Conservation (phyloP, 2,113 vertebrate species). For the Notechis scutatus region DNA sequence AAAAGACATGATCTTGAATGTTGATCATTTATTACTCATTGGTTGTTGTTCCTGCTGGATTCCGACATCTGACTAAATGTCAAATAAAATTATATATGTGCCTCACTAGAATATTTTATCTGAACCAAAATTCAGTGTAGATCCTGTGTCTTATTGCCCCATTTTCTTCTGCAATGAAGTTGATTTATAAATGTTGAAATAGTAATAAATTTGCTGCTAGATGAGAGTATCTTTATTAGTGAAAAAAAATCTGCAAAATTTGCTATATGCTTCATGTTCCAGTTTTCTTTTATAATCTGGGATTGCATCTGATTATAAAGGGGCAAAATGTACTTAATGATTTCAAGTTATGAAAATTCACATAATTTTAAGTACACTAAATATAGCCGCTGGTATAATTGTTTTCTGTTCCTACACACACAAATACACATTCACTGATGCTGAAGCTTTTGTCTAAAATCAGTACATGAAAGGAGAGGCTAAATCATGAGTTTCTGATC, state of each 20-base stretch:
- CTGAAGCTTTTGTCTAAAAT: not conserved
- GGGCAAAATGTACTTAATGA: not conserved
- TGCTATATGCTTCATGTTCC: not conserved
- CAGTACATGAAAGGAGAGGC: not conserved
- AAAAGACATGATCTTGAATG: not conserved
- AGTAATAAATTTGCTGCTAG: not conserved
- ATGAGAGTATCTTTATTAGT: not conserved
- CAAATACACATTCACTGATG: not conserved
- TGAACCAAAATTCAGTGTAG: not conserved
- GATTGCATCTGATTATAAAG: not conserved
- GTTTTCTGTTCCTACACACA: not conserved
- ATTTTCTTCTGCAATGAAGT: not conserved
- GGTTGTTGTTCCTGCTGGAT: not conserved
- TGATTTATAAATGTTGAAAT: not conserved
- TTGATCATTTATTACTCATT: not conserved
- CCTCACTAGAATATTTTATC: not conserved
- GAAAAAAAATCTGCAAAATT: not conserved
- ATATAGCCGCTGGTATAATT: not conserved
- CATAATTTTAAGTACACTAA: not conserved
- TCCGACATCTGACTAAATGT: not conserved
- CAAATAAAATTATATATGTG: not conserved
- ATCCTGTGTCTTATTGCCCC: not conserved
- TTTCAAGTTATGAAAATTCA: not conserved
- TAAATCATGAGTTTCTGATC: not conserved
- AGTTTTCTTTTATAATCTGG: not conserved